Conservation (phyloP, 2,113 vertebrate genomes). For the Notothenia rossii region DNA sequence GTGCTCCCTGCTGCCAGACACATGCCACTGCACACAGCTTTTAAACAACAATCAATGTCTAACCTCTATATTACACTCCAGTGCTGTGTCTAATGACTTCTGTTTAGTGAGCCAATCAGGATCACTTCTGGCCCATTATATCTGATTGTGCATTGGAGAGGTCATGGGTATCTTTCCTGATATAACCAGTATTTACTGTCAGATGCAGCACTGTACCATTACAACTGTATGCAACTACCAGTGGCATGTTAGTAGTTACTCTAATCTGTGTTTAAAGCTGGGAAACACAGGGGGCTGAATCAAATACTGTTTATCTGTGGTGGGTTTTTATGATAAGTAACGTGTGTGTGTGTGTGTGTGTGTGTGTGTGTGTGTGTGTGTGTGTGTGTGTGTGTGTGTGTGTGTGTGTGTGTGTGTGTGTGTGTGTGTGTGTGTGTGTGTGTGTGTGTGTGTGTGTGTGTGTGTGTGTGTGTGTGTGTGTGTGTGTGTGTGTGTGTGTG, state of each 20-base stretch:
- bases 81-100: constrained; percentile 19
- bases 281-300: constrained; percentile 33
- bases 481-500: too few relatives aligned
- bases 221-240: constrained; percentile 60
- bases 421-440: constrained; percentile 9
- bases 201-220: constrained; percentile 51
- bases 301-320: constrained; percentile 32
- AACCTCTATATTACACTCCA: not conserved
- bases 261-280: constrained; percentile 28
- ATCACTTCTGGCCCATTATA: constrained; percentile 23
- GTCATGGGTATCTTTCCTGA: constrained; percentile 15
- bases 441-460: not conserved
- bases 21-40: constrained; percentile 25
- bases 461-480: constrained; percentile 6
- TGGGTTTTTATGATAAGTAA: constrained; percentile 33
- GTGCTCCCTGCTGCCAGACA: constrained; percentile 50
- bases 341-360: constrained; percentile 10
- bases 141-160: constrained; percentile 15
- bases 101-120: constrained; percentile 5
- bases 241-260: constrained; percentile 68
- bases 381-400: not conserved
- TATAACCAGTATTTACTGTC: constrained; percentile 49
- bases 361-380: too few relatives aligned
- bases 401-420: too few relatives aligned
- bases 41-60: constrained; percentile 10